Percentiles rank a stretch among this genome's conserved stretches.
Evolutionary conservation across 37 sponge, comb jelly and placozoan genomes (phyloP).

Genomic region (Amphimedon queenslandica): DNA sequence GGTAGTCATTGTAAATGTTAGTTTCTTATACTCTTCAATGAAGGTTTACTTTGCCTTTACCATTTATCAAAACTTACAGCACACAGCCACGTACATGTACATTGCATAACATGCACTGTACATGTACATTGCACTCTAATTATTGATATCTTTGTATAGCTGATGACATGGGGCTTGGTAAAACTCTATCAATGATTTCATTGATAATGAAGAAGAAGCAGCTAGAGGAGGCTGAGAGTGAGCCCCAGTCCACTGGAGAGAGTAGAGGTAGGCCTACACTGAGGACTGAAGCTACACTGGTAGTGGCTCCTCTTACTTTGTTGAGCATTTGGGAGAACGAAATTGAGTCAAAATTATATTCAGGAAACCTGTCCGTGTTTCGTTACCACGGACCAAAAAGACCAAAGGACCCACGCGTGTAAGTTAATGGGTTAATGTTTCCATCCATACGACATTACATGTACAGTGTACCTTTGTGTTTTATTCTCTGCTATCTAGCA

Average conservation of each 20-base stretch:
- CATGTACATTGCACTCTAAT: too few species aligned
- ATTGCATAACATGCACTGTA: too few species aligned
- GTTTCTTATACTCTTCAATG: too few species aligned
- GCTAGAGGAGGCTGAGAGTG: neutral
- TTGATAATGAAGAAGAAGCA: slow-evolving; percentile 32
- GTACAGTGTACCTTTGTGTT: too few species aligned
- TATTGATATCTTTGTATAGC: slow-evolving; percentile 33
- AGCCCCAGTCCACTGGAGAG: neutral
- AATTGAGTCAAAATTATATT: slow-evolving; percentile 22
- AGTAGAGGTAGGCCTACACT: neutral
- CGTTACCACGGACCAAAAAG: slow-evolving; percentile 60
- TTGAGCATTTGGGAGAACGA: slow-evolving; percentile 73
- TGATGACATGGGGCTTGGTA: slow-evolving; percentile 89
- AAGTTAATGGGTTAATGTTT: slow-evolving; percentile 29
- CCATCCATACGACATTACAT: too few species aligned
- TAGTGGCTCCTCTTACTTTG: slow-evolving; percentile 63
- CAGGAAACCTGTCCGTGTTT: slow-evolving; percentile 6
- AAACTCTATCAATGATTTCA: slow-evolving; percentile 71
- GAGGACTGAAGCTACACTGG: slow-evolving; percentile 38
- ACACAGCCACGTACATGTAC: too few species aligned
- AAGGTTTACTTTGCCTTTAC: too few species aligned
- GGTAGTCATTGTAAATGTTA: too few species aligned
- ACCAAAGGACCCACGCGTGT: slow-evolving; percentile 31
- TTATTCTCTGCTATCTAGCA: too few species aligned
- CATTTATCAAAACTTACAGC: too few species aligned